Conservation (phyloP, 1,140 invertebrate genomes). For the Drosophila yakuba region DNA sequence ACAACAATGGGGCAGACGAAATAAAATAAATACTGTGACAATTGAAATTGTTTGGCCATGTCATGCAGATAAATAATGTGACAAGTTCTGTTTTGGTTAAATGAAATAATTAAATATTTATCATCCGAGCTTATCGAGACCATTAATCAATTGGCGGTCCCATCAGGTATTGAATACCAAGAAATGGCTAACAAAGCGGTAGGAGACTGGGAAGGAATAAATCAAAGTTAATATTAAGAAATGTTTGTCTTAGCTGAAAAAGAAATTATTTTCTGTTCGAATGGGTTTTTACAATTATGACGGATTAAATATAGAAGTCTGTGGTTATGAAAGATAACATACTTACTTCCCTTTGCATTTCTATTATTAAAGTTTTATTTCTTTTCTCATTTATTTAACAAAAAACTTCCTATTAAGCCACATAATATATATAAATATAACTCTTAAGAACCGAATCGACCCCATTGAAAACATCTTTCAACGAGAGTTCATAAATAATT, state of each 20-base stretch:
- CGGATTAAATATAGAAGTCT: not conserved
- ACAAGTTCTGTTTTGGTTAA: constrained; percentile 28
- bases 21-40: constrained; percentile 52
- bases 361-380: not conserved
- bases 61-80: constrained; percentile 51
- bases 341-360: not conserved
- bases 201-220: constrained; percentile 10
- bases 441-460: not conserved
- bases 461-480: constrained; percentile 15
- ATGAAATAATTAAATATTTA: constrained; percentile 57
- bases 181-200: constrained; percentile 5
- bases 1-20: constrained; percentile 15
- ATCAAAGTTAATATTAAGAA: constrained; percentile 20
- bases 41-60: constrained; percentile 54
- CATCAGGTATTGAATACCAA: constrained; percentile 25
- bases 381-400: constrained; percentile 8
- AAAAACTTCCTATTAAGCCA: constrained; percentile 9
- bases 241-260: not conserved
- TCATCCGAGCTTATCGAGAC: constrained; percentile 38
- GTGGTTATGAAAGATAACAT: not conserved
- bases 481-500: constrained; percentile 62
- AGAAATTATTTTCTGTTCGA: not conserved
- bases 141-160: constrained; percentile 38
- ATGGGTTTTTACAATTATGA: not conserved
- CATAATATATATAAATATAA: not conserved